These are phyloP conservation scores for Cyprinodon diabolis DNA, from an alignment of 2,797 vertebrate genomes.

Conservation along the genomic window DNA sequence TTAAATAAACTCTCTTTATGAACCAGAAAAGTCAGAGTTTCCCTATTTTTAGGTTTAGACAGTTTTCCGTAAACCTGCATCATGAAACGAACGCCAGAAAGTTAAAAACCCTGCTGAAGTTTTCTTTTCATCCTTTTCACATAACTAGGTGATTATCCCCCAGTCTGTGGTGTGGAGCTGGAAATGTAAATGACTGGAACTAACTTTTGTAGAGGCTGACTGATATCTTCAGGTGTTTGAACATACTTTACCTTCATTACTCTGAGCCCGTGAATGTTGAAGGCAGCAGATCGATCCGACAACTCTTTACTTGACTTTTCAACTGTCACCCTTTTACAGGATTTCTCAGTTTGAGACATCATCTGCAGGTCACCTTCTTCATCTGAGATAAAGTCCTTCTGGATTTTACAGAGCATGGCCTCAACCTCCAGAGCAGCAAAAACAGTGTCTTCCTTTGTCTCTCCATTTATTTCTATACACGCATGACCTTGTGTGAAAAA, in stretches of 20 bases:
- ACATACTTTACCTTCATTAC: neutral
- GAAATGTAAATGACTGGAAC: too few species aligned
- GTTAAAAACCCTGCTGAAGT: too few species aligned
- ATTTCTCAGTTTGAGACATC: rapidly evolving
- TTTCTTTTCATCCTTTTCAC: too few species aligned
- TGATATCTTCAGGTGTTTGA: too few species aligned
- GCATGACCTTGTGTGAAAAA: slow-evolving; percentile 59
- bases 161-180: too few species aligned
- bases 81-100: too few species aligned
- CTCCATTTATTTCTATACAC: slow-evolving; percentile 69
- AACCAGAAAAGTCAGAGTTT: too few species aligned
- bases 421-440: slow-evolving; percentile 76
- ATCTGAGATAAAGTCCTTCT: slow-evolving; percentile 65
- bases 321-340: slow-evolving; percentile 12
- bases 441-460: slow-evolving; percentile 5
- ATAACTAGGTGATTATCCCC: too few species aligned
- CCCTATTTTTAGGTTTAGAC: too few species aligned
- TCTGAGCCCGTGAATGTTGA: neutral
- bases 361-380: slow-evolving; percentile 51
- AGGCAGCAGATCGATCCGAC: neutral
- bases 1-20: too few species aligned
- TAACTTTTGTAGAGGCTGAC: too few species aligned
- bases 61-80: too few species aligned
- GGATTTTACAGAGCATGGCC: slow-evolving; percentile 77
- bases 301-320: neutral